phyloP scores from a whole-genome alignment of 2,113 vertebrate genomes.

The Vicugna pacos region DNA sequence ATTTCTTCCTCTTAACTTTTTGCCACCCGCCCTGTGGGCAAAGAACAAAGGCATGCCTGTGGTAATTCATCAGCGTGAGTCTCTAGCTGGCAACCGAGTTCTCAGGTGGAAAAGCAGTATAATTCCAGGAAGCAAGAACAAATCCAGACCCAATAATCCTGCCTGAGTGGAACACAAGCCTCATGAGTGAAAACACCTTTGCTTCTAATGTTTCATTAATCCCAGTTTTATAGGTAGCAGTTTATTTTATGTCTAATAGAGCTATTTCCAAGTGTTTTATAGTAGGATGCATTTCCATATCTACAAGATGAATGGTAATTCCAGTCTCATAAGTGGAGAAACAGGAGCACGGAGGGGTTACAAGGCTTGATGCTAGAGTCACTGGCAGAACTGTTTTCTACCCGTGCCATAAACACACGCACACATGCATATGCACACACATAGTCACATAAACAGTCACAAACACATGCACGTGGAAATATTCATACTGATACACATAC shows the following conservation, averaged over 20 bases:
- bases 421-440: not conserved
- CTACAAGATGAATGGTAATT: constrained; percentile 15
- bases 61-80: constrained; percentile 29
- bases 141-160: constrained; percentile 65
- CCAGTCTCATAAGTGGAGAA: constrained; percentile 40
- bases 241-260: constrained; percentile 67
- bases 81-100: not conserved
- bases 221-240: constrained; percentile 59
- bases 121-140: constrained; percentile 62
- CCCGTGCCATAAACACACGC: not conserved
- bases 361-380: not conserved
- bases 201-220: constrained; percentile 75
- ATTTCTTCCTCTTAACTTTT: constrained; percentile 1
- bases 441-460: not conserved
- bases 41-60: constrained; percentile 61
- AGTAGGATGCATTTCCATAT: constrained; percentile 43
- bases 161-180: constrained; percentile 57
- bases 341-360: not conserved
- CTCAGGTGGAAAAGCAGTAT: constrained; percentile 53
- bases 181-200: constrained; percentile 70
- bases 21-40: not conserved
- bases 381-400: constrained; percentile 1
- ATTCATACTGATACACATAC: not conserved
- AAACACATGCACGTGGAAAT: not conserved
- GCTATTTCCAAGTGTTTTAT: constrained; percentile 64